Evolutionary conservation across 2,797 vertebrate species (phyloP).

Genomic region (Sebastes diploproa): DNA sequence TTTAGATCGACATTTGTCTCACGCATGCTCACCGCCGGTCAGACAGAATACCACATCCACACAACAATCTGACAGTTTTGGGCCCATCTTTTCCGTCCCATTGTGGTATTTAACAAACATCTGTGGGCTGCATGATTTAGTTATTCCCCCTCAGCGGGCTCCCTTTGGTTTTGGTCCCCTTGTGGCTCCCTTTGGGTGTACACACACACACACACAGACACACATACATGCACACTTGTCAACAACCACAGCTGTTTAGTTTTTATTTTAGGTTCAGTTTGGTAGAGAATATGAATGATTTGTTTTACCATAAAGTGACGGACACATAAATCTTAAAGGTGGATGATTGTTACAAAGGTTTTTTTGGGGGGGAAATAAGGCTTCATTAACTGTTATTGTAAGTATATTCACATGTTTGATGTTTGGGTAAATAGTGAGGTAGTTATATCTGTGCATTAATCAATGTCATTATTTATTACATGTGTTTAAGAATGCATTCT

Average conservation of each 20-base stretch:
- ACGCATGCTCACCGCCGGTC: conserved; percentile 33
- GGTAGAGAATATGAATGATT: background rate
- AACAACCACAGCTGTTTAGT: conserved; percentile 60
- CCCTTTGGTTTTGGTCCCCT: conserved; percentile 60
- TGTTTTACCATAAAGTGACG: background rate
- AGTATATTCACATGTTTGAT: background rate
- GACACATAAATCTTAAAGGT: background rate
- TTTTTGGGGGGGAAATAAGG: background rate
- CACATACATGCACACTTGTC: background rate
- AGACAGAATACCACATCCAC: conserved; percentile 26
- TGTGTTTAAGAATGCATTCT: background rate
- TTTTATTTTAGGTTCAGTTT: conserved; percentile 19
- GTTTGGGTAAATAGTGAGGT: background rate
- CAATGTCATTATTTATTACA: background rate
- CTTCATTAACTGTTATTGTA: background rate
- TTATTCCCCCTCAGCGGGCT: conserved; percentile 69
- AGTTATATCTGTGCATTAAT: background rate
- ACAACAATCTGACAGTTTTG: conserved; percentile 45
- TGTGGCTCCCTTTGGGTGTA: conserved; percentile 52
- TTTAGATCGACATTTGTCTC: conserved; percentile 52
- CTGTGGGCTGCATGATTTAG: conserved; percentile 68
- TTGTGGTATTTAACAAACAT: conserved; percentile 69
- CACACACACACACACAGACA: conserved; percentile 2
- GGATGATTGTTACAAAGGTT: background rate
- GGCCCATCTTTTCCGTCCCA: conserved; percentile 41